phyloP scores from a whole-genome alignment of 2,888 invertebrate genomes.

The Autographa pulchrina region DNA sequence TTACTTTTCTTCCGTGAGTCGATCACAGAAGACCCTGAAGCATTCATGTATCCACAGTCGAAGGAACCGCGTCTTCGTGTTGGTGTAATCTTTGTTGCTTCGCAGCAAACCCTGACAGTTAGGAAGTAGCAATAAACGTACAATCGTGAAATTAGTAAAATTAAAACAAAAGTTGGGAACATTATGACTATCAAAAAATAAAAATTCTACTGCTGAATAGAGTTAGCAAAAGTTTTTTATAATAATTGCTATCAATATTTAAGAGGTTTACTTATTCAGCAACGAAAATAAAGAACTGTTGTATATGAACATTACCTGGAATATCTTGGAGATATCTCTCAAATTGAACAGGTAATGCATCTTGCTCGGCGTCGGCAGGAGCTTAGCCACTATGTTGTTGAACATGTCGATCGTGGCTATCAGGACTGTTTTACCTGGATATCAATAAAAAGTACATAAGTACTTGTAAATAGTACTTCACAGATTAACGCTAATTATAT shows the following conservation, averaged over 20 bases:
- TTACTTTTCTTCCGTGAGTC: conserved; percentile 93
- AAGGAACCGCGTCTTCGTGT: conserved; percentile 92
- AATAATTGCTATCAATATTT: no score
- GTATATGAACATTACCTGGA: no score
- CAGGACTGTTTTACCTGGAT: conserved; percentile 91
- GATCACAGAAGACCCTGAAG: conserved; percentile 95
- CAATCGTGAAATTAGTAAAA: no score
- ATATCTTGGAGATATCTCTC: conserved; percentile 96
- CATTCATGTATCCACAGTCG: conserved; percentile 96
- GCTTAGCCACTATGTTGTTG: conserved; percentile 91
- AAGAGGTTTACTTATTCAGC: no score
- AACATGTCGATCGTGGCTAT: conserved; percentile 94
- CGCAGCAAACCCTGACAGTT: conserved; percentile 93
- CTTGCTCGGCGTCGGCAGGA: conserved; percentile 96
- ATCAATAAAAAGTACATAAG: background rate
- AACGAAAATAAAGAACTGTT: no score
- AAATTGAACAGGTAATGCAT: conserved; percentile 97
- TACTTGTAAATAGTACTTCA: no score
- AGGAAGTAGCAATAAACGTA: background rate
- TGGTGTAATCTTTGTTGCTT: conserved; percentile 93
- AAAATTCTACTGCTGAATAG: no score
- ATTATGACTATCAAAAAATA: no score
- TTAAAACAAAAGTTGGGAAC: no score
- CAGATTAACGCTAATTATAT: no score
- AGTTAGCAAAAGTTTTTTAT: no score